Evolutionary conservation across 2,113 vertebrate genomes (phyloP).

Genomic region (Sorex araneus): DNA sequence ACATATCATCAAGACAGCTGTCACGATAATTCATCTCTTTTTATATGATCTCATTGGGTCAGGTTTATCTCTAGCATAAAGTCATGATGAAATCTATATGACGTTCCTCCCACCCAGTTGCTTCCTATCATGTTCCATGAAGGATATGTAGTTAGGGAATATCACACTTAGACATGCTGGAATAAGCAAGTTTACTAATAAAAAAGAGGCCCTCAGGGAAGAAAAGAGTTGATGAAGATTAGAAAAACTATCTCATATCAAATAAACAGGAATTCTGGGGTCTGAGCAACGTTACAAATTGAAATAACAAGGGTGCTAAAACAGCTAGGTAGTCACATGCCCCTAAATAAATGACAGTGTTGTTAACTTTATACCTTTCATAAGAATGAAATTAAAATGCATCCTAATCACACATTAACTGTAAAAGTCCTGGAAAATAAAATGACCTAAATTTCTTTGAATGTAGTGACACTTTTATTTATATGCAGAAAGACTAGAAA

Average conservation of each 20-base stretch:
- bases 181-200: not conserved
- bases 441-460: not conserved
- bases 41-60: not conserved
- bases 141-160: not conserved
- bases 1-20: not conserved
- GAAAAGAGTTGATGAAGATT: not conserved
- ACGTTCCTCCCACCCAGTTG: not conserved
- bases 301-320: not conserved
- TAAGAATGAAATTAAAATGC: not conserved
- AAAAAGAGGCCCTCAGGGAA: conserved; percentile 28
- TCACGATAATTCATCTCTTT: not conserved
- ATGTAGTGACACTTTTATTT: not conserved
- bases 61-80: conserved; percentile 49
- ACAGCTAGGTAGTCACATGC: not conserved
- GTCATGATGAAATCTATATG: not conserved
- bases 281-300: not conserved
- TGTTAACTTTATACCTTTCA: not conserved
- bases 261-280: not conserved
- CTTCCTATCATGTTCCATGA: not conserved
- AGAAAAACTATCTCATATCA: conserved; percentile 30
- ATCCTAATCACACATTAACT: not conserved
- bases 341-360: not conserved
- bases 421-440: not conserved
- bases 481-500: not conserved
- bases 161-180: not conserved